phyloP scores from a whole-genome alignment of 2,113 vertebrate species.

The Loxodonta africana region DNA sequence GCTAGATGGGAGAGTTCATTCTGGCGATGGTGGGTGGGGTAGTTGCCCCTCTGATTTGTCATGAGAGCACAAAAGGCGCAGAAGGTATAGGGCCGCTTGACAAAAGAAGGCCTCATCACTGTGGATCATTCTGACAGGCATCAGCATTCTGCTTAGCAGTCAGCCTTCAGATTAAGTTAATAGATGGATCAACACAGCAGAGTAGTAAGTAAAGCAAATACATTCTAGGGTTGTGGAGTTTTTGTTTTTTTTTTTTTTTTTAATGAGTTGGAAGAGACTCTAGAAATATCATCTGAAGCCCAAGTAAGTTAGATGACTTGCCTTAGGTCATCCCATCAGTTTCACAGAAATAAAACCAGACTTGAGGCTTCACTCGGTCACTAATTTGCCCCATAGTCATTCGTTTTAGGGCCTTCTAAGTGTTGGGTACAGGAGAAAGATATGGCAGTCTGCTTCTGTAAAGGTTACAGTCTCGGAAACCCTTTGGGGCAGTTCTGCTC shows the following conservation, averaged over 20 bases:
- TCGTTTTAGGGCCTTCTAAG: neutral
- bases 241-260: neutral
- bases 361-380: neutral
- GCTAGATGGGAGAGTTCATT: neutral
- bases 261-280: neutral
- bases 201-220: neutral
- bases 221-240: neutral
- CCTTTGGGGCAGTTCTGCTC: neutral
- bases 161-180: slow-evolving; percentile 28
- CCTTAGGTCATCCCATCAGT: neutral
- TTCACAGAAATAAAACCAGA: neutral
- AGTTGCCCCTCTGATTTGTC: neutral
- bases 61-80: neutral
- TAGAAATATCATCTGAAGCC: neutral
- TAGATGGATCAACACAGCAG: neutral
- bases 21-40: neutral
- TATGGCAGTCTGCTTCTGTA: neutral
- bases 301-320: neutral
- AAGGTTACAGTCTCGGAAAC: neutral
- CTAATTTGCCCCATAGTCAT: neutral
- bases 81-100: neutral
- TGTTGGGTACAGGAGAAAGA: neutral
- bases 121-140: neutral
- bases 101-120: neutral
- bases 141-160: neutral